phyloP scores from a whole-genome alignment of 2,113 vertebrate species.

The Drymodes brunneopygia region DNA sequence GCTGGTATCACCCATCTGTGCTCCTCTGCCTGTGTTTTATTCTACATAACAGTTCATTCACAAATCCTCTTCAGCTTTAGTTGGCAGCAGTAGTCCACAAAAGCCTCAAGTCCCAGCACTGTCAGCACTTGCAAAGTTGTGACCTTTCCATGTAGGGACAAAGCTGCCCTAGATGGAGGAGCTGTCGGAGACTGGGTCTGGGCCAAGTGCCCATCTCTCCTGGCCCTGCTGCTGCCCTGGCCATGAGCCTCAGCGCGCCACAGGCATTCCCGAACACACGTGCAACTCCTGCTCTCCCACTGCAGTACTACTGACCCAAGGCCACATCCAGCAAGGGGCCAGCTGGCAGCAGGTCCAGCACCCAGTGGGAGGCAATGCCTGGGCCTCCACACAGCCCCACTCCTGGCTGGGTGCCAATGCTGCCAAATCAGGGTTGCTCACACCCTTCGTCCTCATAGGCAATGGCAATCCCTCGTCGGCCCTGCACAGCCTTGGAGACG shows the following conservation, averaged over 20 bases:
- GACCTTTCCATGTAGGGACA: neutral
- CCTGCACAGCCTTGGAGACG: conserved; percentile 78
- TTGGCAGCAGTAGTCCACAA: neutral
- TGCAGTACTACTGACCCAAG: neutral
- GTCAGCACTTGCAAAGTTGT: neutral
- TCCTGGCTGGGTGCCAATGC: neutral
- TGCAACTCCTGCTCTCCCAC: neutral
- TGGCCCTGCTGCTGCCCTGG: neutral
- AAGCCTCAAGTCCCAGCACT: neutral
- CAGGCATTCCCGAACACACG: rapidly evolving
- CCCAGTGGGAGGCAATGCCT: neutral
- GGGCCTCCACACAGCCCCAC: rapidly evolving
- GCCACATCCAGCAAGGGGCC: rapidly evolving
- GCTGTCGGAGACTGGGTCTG: rapidly evolving
- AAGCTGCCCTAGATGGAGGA: neutral
- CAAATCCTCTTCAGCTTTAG: neutral
- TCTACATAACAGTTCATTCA: neutral
- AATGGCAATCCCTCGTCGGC: conserved; percentile 90
- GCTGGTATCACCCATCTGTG: rapidly evolving
- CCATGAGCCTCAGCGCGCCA: neutral
- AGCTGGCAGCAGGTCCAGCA: neutral
- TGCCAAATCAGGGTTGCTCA: neutral
- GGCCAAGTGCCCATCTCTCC: neutral
- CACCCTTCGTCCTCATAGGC: conserved; percentile 88
- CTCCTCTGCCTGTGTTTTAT: neutral